Evolutionary conservation across 2,888 invertebrate species (phyloP).

Genomic region (Stomorhina lunata): DNA sequence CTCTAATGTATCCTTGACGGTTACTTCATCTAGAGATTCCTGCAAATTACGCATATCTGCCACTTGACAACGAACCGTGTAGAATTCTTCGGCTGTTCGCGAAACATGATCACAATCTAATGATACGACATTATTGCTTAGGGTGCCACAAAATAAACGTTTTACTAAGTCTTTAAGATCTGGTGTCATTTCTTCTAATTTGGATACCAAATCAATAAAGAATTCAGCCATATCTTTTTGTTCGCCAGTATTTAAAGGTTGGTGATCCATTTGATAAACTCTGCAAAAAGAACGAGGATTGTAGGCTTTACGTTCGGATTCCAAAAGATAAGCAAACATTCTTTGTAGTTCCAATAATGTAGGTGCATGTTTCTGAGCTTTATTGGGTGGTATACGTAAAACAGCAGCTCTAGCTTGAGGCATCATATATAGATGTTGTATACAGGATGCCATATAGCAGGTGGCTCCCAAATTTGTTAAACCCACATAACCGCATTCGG

Average conservation of each 20-base stretch:
- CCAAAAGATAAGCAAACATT: slow-evolving; percentile 97
- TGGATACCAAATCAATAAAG: slow-evolving; percentile 97
- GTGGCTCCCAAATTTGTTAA: slow-evolving; percentile 97
- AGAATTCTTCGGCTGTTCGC: slow-evolving; percentile 96
- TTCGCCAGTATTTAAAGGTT: slow-evolving; percentile 96
- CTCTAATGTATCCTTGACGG: slow-evolving; percentile 96
- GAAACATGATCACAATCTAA: slow-evolving; percentile 97
- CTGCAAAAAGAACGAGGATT: slow-evolving; percentile 97
- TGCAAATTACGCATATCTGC: slow-evolving; percentile 97
- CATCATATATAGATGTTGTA: slow-evolving; percentile 99
- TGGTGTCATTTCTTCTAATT: slow-evolving; percentile 97
- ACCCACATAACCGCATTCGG: slow-evolving; percentile 96
- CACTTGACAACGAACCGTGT: slow-evolving; percentile 97
- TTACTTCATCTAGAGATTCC: slow-evolving; percentile 97
- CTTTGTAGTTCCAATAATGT: slow-evolving; percentile 93
- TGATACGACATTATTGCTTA: slow-evolving; percentile 97
- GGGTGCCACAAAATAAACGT: slow-evolving; percentile 94
- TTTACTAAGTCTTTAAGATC: slow-evolving; percentile 94
- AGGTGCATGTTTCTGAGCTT: slow-evolving; percentile 88
- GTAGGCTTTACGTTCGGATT: slow-evolving; percentile 96
- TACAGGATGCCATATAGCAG: slow-evolving; percentile 98
- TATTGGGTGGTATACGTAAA: slow-evolving; percentile 87
- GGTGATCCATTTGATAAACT: slow-evolving; percentile 98
- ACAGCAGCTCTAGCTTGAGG: slow-evolving; percentile 94
- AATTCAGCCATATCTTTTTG: slow-evolving; percentile 99